Conservation (phyloP, 64 coral and sea anemone genomes). For the Astreopora myriophthalma region DNA sequence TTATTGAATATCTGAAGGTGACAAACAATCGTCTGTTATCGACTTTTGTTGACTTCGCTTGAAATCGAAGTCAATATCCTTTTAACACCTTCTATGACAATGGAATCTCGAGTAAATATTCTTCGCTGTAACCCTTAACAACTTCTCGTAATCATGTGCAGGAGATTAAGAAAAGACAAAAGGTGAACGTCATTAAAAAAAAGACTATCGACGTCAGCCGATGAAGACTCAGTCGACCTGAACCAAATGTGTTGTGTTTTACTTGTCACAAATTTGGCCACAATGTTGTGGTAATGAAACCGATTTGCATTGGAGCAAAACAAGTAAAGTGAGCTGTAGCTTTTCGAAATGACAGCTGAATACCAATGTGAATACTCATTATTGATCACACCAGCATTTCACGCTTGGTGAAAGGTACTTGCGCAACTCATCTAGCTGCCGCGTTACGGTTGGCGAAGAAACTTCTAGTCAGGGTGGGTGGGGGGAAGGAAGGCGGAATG, state of each 20-base stretch:
- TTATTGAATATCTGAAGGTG: neutral
- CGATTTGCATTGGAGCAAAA: too few species aligned
- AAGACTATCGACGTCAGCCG: slow-evolving; percentile 3
- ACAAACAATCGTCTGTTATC: neutral
- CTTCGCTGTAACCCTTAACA: neutral
- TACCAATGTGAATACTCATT: too few species aligned
- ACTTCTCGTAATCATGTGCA: neutral
- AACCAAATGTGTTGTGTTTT: neutral
- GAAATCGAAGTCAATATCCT: neutral
- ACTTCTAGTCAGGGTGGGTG: too few species aligned
- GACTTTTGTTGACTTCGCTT: neutral
- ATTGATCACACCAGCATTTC: too few species aligned
- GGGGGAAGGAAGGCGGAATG: too few species aligned
- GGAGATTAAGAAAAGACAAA: neutral
- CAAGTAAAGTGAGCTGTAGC: too few species aligned
- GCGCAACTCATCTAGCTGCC: too few species aligned
- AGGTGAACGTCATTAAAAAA: neutral
- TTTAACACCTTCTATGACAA: neutral
- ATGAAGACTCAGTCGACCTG: neutral
- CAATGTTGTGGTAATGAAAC: neutral
- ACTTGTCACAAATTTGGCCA: neutral
- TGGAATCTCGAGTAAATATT: neutral
- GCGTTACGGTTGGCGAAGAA: too few species aligned
- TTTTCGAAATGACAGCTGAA: too few species aligned
- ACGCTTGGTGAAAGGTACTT: too few species aligned